A percentile compares a stretch with the other conserved stretches of the same genome.
Evolutionary conservation across 2,888 invertebrate species (phyloP).

Genomic region (Deilephila porcellus): DNA sequence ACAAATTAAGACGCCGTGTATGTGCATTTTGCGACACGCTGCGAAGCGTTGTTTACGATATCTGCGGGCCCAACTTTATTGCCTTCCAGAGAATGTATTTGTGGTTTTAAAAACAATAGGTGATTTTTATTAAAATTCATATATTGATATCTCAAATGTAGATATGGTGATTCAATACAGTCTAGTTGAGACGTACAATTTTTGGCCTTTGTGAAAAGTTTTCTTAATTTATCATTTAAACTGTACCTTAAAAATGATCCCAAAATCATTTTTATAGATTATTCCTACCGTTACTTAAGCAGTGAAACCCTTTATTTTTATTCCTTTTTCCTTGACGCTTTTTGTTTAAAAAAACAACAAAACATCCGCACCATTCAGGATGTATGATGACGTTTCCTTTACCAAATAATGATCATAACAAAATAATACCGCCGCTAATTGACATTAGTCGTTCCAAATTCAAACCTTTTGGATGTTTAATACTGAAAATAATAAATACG

Average conservation of each 20-base stretch:
- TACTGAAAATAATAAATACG: conserved; percentile 12
- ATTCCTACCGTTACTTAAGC: no score
- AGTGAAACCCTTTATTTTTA: neutral
- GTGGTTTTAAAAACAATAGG: neutral
- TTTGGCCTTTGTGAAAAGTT: no score
- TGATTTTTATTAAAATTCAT: conserved; percentile 1
- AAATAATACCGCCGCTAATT: conserved; percentile 6
- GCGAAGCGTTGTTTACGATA: conserved; percentile 33
- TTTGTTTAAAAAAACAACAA: neutral
- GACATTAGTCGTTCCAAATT: conserved; percentile 20
- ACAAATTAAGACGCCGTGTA: conserved; percentile 77
- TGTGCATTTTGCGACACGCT: conserved; percentile 55
- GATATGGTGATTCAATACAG: no score
- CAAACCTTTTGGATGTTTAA: conserved; percentile 6
- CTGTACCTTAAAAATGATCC: no score
- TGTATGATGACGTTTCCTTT: neutral
- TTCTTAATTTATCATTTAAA: no score
- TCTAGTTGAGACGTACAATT: no score
- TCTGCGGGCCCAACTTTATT: conserved; percentile 26
- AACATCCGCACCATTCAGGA: neutral
- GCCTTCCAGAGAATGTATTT: neutral
- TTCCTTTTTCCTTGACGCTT: neutral
- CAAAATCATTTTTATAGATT: no score
- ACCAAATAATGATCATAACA: conserved; percentile 2
- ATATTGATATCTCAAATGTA: neutral